Conservation (phyloP, 2,113 vertebrate genomes). For the Bostrychus sinensis region DNA sequence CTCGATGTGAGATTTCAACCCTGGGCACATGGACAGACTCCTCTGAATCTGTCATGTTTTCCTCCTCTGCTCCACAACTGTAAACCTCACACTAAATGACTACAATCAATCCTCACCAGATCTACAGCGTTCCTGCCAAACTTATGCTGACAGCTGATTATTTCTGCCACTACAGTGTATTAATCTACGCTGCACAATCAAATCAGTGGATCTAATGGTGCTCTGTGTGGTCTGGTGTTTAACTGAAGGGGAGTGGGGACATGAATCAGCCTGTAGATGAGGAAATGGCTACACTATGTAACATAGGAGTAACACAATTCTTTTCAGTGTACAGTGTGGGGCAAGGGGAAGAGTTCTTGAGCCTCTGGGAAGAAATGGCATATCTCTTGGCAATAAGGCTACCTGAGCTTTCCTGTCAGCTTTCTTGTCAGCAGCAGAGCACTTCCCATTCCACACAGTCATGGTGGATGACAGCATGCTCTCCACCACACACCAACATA, state of each 20-base stretch:
- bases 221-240: slow-evolving; percentile 28
- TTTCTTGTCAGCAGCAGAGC: too few species aligned
- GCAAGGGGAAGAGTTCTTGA: too few species aligned
- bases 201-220: slow-evolving; percentile 31
- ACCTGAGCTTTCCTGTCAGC: too few species aligned
- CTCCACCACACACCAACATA: too few species aligned
- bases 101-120: slow-evolving; percentile 66
- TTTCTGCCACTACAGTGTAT: slow-evolving; percentile 46
- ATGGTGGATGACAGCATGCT: too few species aligned
- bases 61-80: slow-evolving; percentile 47
- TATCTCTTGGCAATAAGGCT: too few species aligned
- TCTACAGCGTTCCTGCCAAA: slow-evolving; percentile 56
- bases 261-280: background rate
- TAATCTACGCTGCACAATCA: slow-evolving; percentile 48
- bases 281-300: background rate
- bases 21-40: slow-evolving; percentile 65
- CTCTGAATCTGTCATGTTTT: slow-evolving; percentile 63
- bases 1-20: slow-evolving; percentile 58
- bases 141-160: slow-evolving; percentile 61
- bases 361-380: too few species aligned
- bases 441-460: too few species aligned
- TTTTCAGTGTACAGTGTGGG: too few species aligned
- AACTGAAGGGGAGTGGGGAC: background rate
- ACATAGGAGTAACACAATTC: too few species aligned
- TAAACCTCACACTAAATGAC: slow-evolving; percentile 63